Percentiles rank a stretch among this genome's conserved stretches.
Evolutionary conservation across 23 tunicate genomes (phyloP).

Genomic region (Aplidium turbinatum): DNA sequence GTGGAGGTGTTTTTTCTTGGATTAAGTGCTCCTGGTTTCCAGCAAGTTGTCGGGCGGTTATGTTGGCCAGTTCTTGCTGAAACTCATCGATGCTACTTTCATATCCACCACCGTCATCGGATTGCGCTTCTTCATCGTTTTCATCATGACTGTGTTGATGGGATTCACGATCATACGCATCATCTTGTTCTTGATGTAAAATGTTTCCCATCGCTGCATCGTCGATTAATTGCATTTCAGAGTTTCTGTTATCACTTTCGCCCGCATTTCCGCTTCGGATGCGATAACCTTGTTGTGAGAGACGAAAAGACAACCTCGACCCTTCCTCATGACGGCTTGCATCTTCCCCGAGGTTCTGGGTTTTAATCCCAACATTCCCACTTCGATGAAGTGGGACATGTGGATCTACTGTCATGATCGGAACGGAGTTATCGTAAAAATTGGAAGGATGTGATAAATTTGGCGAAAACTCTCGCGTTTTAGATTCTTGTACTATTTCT

Average conservation of each 20-base stretch:
- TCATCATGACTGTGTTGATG: background rate
- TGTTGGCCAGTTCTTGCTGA: constrained; percentile 35
- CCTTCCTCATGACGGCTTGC: constrained; percentile 11
- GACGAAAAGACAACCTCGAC: constrained; percentile 15
- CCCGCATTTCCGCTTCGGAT: constrained; percentile 8
- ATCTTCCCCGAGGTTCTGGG: background rate
- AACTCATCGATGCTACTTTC: constrained; percentile 43
- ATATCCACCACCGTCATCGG: constrained; percentile 30
- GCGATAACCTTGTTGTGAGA: constrained; percentile 34
- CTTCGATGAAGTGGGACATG: background rate
- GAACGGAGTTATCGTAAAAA: constrained; percentile 31
- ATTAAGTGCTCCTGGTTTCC: too few relatives aligned
- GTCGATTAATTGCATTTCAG: too few relatives aligned
- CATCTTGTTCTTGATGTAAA: too few relatives aligned
- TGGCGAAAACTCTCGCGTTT: constrained; percentile 9
- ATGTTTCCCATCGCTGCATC: too few relatives aligned
- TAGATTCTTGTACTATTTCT: background rate
- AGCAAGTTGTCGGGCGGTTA: background rate
- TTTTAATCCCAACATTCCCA: background rate
- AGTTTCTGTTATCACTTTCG: background rate
- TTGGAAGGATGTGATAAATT: constrained; percentile 40
- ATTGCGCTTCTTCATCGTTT: constrained; percentile 16
- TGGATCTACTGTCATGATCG: too few relatives aligned
- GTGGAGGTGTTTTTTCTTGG: too few relatives aligned
- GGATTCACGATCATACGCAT: too few relatives aligned